A percentile compares a stretch with the other conserved stretches of the same genome.
These are phyloP conservation scores for Drosophila neoperkinsi DNA, from an alignment of 2,888 invertebrate genomes.

Conservation along the genomic window DNA sequence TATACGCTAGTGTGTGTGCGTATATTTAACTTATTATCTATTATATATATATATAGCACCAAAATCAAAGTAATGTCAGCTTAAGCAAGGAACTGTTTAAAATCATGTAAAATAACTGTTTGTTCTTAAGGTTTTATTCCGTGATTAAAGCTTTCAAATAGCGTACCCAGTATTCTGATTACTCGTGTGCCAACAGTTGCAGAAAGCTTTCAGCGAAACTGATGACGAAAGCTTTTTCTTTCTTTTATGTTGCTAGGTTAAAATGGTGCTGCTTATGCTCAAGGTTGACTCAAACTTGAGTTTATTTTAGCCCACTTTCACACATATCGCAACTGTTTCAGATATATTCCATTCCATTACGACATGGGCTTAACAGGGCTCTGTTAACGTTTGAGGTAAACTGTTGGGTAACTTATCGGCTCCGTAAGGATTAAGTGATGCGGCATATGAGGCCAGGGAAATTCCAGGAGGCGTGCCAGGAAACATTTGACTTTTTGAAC, in stretches of 20 bases:
- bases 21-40: constrained; percentile 36
- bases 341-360: constrained; percentile 23
- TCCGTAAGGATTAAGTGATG: constrained; percentile 13
- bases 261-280: constrained; percentile 27
- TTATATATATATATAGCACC: constrained; percentile 40
- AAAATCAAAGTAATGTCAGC: constrained; percentile 45
- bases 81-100: constrained; percentile 49
- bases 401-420: constrained; percentile 43
- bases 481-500: not conserved
- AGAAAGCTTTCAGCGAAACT: constrained; percentile 30
- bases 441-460: constrained; percentile 5
- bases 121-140: constrained; percentile 26
- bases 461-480: constrained; percentile 4
- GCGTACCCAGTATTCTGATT: constrained; percentile 18
- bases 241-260: constrained; percentile 38
- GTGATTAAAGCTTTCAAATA: constrained; percentile 23
- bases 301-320: constrained; percentile 18
- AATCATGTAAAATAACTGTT: constrained; percentile 10
- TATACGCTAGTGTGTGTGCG: constrained; percentile 35
- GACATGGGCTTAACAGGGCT: constrained; percentile 8
- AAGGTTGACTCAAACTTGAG: constrained; percentile 43
- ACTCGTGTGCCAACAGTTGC: not conserved
- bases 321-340: constrained; percentile 6
- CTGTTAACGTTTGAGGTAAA: constrained; percentile 7
- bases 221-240: constrained; percentile 10